Evolutionary conservation across 2,113 vertebrate genomes (phyloP), one percentile per base, ranked within the genome.

Genomic region (Forbesichthys papilliferus): DNA sequence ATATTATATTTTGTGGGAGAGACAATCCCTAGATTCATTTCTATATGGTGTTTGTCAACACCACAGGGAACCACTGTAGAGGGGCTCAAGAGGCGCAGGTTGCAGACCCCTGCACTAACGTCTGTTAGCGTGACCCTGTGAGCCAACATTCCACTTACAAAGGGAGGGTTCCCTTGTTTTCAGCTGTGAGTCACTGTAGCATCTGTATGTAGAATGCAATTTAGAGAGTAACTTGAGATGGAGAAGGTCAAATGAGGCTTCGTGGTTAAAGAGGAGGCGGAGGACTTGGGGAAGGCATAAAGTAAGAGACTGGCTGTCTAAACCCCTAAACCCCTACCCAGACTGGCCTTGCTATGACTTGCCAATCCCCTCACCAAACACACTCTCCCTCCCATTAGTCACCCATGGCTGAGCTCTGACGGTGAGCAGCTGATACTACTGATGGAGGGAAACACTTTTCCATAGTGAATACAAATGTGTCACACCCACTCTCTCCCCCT

Each of bases 391-490:
- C 82, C 77, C 74, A 69, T 87, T 85, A 88, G 84, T 87, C 86
- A 87, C 74, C 84, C 84, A 33, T 83, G 75, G 78, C 80, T 73
- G 69, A 71, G 13, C 74, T 74, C 72, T 88, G 77, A 87, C 61
- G 42, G 69, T 81, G 74, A 85, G 68, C 84, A 81, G 87, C 88
- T 84, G 27, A 27, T 27, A 27, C 27, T 27, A 27, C 27, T 27
- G 86, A 89, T 88, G 77, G 77, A 89, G 89, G 88, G 87, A 90
- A 91, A 90, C 91, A 82, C 91, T 88, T 89, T 90, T n/a, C 82
- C 88, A 85, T 84, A 80, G 88, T 79, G 87, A 87, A 85, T 60
- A 61, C 57, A 59, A 49, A 42, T 42, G 36, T 64, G 46, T 75
- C 61, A 2, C 48, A 36, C 76, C 75, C 61, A 66, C 69, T 72